Conservation (phyloP, 1,140 invertebrate genomes). For the Zeugodacus cucurbitae region DNA sequence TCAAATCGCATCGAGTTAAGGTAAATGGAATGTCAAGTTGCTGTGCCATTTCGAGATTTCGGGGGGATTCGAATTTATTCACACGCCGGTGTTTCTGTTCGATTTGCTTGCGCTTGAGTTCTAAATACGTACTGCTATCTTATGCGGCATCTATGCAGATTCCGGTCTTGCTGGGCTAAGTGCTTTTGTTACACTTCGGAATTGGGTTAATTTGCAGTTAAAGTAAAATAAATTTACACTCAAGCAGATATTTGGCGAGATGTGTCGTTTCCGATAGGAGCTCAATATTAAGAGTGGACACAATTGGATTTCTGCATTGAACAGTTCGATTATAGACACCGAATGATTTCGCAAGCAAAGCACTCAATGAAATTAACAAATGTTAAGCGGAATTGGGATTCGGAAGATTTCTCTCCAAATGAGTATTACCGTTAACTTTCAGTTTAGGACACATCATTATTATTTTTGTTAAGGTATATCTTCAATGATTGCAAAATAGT, state of each 20-base stretch:
- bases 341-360: background rate
- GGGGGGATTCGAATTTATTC: constrained; percentile 24
- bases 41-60: constrained; percentile 29
- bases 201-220: constrained; percentile 20
- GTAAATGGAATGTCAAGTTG: constrained; percentile 38
- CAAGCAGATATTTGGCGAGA: background rate
- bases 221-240: constrained; percentile 3
- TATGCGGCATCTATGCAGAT: background rate
- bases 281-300: background rate
- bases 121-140: background rate
- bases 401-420: background rate
- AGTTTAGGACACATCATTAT: no score
- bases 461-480: no score
- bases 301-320: background rate
- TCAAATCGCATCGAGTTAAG: constrained; percentile 21
- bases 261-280: background rate
- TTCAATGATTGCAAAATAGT: no score
- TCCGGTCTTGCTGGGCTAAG: background rate
- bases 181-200: background rate
- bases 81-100: background rate
- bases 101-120: background rate
- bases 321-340: background rate
- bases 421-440: background rate
- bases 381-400: background rate
- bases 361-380: background rate